Percentiles rank a stretch among this genome's conserved stretches.
Evolutionary conservation across 2,113 vertebrate species (phyloP).

Genomic region (Brachionichthys hirsutus): DNA sequence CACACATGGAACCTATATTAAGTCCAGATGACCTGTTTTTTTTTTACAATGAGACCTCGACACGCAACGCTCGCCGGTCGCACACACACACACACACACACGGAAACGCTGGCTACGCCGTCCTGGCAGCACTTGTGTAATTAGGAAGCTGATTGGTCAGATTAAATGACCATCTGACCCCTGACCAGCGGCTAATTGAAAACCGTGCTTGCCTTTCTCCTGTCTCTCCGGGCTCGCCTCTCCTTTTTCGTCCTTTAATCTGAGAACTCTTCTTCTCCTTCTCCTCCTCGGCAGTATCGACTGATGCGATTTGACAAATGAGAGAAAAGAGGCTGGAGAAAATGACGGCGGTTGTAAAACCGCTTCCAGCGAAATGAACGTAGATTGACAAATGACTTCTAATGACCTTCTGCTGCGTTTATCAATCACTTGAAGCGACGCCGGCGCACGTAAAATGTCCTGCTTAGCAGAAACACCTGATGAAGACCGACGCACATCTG

Average conservation of each 20-base stretch:
- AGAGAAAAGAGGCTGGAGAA: constrained; percentile 38
- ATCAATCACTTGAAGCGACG: constrained; percentile 6
- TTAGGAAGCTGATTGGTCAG: constrained; percentile 79
- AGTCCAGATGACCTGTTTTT: constrained; percentile 75
- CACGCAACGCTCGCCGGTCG: constrained; percentile 66
- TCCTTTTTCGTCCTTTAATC: constrained; percentile 46
- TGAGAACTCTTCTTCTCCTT: neutral
- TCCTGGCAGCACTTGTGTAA: constrained; percentile 74
- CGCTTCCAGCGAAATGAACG: constrained; percentile 44
- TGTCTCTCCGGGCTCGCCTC: constrained; percentile 17
- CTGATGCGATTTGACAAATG: constrained; percentile 52
- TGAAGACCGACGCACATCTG: constrained; percentile 13
- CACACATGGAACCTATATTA: constrained; percentile 76
- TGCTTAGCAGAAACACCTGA: constrained; percentile 7
- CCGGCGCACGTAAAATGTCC: neutral
- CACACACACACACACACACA: constrained; percentile 41
- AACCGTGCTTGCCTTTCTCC: constrained; percentile 46
- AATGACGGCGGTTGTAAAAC: constrained; percentile 36
- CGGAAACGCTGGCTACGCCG: constrained; percentile 39
- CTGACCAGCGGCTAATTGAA: constrained; percentile 76
- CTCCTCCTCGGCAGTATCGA: constrained; percentile 22
- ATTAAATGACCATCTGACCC: constrained; percentile 79
- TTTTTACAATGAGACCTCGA: constrained; percentile 77
- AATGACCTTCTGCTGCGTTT: constrained; percentile 10
- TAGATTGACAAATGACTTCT: constrained; percentile 34